These are phyloP conservation scores for Pangasius sanitwongsei DNA, from an alignment of 2,797 vertebrate genomes.

Conservation along the genomic window DNA sequence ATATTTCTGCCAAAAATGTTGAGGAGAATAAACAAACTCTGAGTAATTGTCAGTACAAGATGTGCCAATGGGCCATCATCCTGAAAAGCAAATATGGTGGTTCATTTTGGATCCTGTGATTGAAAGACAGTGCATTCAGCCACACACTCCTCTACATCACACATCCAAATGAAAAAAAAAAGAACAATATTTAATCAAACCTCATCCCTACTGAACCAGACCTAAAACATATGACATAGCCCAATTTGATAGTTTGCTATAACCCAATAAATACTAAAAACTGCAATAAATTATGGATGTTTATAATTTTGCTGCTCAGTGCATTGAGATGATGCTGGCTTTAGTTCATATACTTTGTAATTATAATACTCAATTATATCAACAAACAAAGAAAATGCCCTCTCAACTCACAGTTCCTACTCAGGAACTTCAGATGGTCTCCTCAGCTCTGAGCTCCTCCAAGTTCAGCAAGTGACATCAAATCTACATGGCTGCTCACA, in stretches of 20 bases:
- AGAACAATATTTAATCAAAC: neutral
- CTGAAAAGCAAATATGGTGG: neutral
- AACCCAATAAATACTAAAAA: neutral
- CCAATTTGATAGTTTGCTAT: neutral
- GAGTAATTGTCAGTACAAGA: neutral
- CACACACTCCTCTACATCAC: neutral
- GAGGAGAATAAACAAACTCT: neutral
- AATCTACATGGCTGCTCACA: neutral
- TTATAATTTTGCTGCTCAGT: neutral
- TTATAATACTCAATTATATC: neutral
- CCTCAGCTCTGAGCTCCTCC: neutral
- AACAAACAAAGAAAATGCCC: neutral
- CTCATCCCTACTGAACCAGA: neutral
- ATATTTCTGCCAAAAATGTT: neutral
- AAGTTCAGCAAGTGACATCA: conserved; percentile 6
- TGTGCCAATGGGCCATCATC: neutral
- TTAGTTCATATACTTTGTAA: no score
- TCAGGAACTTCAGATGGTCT: neutral
- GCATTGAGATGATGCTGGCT: neutral
- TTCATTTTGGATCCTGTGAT: neutral
- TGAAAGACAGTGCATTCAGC: neutral
- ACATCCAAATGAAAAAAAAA: neutral
- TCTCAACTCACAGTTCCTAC: neutral
- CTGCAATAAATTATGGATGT: neutral
- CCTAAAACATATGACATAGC: neutral